A percentile compares a stretch with the other conserved stretches of the same genome.
phyloP scores from a whole-genome alignment of 2,888 invertebrate genomes.

The Lasiommata megera region DNA sequence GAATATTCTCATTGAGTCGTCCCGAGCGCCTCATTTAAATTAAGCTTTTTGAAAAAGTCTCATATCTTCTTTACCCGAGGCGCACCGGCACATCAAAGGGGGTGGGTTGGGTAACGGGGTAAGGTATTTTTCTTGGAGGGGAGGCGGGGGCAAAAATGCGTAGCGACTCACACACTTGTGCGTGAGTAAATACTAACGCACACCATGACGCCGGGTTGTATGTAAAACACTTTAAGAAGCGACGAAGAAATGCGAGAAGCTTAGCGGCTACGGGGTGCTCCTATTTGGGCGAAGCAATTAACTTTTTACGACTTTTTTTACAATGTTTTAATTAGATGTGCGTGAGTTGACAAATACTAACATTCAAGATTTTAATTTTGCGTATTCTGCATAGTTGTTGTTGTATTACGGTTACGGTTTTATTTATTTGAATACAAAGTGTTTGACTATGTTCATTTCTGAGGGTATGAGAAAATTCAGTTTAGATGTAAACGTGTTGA shows the following conservation, averaged over 20 bases:
- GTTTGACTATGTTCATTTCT: too few species aligned
- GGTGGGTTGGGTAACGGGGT: conserved; percentile 61
- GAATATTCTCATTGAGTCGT: conserved; percentile 76
- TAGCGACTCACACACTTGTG: conserved; percentile 76
- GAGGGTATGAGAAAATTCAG: too few species aligned
- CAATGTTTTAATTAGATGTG: neutral
- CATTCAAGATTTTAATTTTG: too few species aligned
- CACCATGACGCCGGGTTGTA: conserved; percentile 65
- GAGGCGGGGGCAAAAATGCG: conserved; percentile 71
- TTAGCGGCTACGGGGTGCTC: conserved; percentile 68
- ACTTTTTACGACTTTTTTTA: conserved; percentile 9
- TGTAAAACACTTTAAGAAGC: conserved; percentile 82
- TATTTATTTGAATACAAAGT: too few species aligned
- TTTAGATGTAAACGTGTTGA: too few species aligned
- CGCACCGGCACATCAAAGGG: conserved; percentile 74
- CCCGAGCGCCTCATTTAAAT: conserved; percentile 77
- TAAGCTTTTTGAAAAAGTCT: conserved; percentile 81
- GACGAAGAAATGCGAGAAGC: conserved; percentile 81
- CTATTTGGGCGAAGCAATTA: conserved; percentile 1
- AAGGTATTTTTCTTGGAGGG: conserved; percentile 52
- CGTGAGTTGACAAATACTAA: neutral
- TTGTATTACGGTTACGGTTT: too few species aligned
- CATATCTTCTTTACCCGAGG: conserved; percentile 79
- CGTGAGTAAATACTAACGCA: conserved; percentile 76
- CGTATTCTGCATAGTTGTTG: too few species aligned